Evolutionary conservation across 2,888 invertebrate species (phyloP), one percentile per base, ranked within the genome.

Genomic region (Drosophila bunnanda): DNA sequence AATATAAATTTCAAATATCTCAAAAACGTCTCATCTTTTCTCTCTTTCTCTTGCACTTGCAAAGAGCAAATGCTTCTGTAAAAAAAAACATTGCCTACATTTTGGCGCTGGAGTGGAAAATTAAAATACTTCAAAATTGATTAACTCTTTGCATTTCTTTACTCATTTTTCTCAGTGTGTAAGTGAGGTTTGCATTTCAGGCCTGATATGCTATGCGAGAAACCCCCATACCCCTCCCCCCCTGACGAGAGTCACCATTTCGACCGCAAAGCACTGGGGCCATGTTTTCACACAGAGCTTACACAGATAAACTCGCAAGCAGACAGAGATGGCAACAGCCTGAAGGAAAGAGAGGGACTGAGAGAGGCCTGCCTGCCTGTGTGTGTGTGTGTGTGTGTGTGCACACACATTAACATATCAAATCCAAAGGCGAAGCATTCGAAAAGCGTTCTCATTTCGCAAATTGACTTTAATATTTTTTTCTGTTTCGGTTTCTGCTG

Each of bases 221-320:
- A n/a, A 22, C 44, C 62, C 50, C 44, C 48, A 52, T 36, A 60
- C 46, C 36, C 61, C 55, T n/a, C 64, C 9, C 39, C 59, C 43
- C 20, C 65, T 30, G 50, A 32, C 65, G 44, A 39, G 69, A 39
- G 76, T 56, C 76, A 70, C 75, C 78, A 75, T 46, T 73, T 78
- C 80, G 79, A 89, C 90, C 86, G 68, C 76, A 87, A 89, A 85
- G 77, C 89, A 81, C 85, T 87, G 85, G 90, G 87, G 85, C 88
- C 89, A 90, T 86, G 90, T 86, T 86, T 90, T 86, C 88, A 89
- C 90, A 89, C 90, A 85, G 89, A 83, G 83, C 83, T 83, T 83
- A 83, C 88, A 83, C 76, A 72, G 71, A 70, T 70, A 77, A 71
- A 62, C 77, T 67, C 71, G 53, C 65, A 65, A 53, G 58, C 52